phyloP scores from a whole-genome alignment of 2,797 vertebrate species.

The Graptemys geographica region DNA sequence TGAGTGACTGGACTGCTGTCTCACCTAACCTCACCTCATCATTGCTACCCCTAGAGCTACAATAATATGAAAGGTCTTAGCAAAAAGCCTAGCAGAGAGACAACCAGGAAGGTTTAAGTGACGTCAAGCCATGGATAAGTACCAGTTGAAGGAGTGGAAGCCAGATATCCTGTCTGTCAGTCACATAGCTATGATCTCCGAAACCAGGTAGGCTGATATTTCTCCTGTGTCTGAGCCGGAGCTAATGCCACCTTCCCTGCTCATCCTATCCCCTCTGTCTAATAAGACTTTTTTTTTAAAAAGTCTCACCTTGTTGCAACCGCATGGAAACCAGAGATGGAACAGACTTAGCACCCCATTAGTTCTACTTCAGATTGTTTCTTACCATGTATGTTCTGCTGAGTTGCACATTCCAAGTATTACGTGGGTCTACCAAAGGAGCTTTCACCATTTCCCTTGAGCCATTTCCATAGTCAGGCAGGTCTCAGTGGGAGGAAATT shows the following conservation, averaged over 20 bases:
- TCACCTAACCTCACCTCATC: background rate
- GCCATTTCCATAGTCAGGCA: no score
- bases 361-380: background rate
- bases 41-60: background rate
- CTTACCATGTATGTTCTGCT: background rate
- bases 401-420: background rate
- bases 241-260: no score
- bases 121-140: background rate
- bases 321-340: background rate
- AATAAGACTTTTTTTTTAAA: background rate
- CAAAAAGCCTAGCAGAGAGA: background rate
- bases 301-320: background rate
- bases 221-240: background rate
- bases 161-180: background rate
- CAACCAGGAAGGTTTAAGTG: background rate
- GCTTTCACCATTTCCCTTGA: background rate
- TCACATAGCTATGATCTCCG: background rate
- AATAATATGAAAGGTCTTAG: background rate
- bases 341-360: background rate
- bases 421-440: background rate
- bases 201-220: background rate
- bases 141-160: background rate
- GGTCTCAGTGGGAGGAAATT: no score
- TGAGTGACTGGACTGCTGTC: no score
- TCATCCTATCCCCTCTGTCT: background rate